Conservation (phyloP, 2,113 vertebrate species). For the Thinocorus orbignyianus region DNA sequence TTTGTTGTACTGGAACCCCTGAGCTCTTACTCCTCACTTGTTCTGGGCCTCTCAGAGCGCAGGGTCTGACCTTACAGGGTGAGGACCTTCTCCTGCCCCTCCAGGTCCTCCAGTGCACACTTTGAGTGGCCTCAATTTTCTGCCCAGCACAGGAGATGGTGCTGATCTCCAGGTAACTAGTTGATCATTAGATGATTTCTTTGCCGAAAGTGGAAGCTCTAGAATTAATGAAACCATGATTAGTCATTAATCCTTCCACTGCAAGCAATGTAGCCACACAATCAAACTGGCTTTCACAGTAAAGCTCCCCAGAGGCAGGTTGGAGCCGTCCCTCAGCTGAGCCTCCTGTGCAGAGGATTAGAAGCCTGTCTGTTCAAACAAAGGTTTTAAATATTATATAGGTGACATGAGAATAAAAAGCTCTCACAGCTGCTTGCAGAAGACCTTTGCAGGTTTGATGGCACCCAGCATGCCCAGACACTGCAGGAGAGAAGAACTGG, state of each 20-base stretch:
- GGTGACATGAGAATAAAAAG: background rate
- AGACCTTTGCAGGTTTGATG: background rate
- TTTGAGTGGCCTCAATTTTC: accelerated
- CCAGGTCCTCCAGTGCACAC: background rate
- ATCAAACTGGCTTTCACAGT: background rate
- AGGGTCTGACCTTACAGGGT: too few species aligned
- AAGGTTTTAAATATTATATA: background rate
- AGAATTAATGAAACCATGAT: background rate
- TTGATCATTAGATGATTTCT: background rate
- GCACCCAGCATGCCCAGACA: accelerated
- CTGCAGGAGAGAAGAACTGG: accelerated
- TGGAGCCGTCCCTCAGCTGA: background rate
- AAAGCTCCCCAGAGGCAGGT: background rate
- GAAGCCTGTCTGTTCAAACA: background rate
- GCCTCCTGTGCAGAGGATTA: background rate
- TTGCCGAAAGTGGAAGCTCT: background rate
- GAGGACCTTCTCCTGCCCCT: background rate
- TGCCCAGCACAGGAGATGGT: background rate
- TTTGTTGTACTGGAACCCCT: background rate
- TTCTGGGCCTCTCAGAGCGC: background rate
- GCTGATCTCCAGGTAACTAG: background rate
- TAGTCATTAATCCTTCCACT: background rate
- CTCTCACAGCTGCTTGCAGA: background rate
- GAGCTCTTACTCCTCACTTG: background rate
- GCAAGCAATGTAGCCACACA: background rate